Conservation (phyloP, 2,888 invertebrate species). For the Macrophya annulata region DNA sequence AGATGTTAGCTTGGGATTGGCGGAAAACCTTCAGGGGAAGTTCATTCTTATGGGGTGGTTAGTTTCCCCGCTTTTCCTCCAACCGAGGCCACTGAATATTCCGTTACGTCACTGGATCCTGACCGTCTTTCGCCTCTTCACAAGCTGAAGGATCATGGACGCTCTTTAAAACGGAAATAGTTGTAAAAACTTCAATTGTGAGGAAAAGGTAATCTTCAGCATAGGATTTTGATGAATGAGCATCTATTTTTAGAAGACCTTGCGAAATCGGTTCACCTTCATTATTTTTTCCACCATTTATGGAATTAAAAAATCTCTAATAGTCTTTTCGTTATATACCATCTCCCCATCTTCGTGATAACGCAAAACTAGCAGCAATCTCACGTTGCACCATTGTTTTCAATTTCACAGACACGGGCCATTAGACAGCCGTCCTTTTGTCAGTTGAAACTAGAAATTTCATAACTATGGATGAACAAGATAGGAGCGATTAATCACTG, state of each 20-base stretch:
- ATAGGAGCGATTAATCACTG: constrained; percentile 33
- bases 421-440: constrained; percentile 4
- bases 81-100: constrained; percentile 66
- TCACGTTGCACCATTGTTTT: constrained; percentile 37
- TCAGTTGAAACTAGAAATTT: constrained; percentile 38
- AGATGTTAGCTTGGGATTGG: constrained; percentile 70
- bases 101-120: constrained; percentile 69
- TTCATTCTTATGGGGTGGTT: constrained; percentile 20
- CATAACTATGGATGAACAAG: neutral
- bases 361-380: neutral
- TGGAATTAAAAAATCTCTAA: neutral
- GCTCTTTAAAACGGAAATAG: neutral
- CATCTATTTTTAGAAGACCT: constrained; percentile 2
- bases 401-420: neutral
- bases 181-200: neutral
- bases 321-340: too few species aligned
- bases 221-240: neutral
- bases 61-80: constrained; percentile 47
- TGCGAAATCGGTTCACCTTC: neutral
- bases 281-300: neutral
- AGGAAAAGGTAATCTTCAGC: neutral
- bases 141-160: constrained; percentile 20
- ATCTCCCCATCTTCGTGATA: neutral
- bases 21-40: constrained; percentile 63
- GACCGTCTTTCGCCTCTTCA: constrained; percentile 50